Conservation (phyloP, 2,113 vertebrate genomes). For the Xenopus borealis region DNA sequence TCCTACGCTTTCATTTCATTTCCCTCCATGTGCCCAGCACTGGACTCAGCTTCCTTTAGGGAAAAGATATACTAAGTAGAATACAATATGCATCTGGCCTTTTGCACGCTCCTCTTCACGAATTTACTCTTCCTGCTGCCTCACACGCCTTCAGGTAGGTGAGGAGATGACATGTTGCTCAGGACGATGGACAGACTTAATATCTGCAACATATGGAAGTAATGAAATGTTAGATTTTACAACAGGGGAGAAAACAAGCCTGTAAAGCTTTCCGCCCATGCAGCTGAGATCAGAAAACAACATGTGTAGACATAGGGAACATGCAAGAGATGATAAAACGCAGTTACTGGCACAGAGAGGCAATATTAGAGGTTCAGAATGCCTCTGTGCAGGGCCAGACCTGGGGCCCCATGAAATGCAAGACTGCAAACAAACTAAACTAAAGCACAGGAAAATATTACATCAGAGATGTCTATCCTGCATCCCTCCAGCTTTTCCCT, state of each 20-base stretch:
- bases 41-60: background rate
- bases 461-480: no score
- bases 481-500: no score
- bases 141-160: conserved; percentile 27
- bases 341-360: no score
- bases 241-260: background rate
- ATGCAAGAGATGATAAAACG: background rate
- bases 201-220: background rate
- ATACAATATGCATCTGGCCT: background rate
- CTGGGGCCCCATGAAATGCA: no score
- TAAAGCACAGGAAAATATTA: no score
- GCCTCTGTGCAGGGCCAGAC: background rate
- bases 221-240: background rate
- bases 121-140: conserved; percentile 11
- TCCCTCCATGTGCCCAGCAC: background rate
- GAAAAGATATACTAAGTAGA: background rate
- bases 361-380: background rate
- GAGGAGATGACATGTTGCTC: background rate
- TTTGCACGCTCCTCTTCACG: background rate
- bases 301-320: background rate
- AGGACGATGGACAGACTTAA: background rate
- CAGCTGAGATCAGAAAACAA: background rate
- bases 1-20: background rate
- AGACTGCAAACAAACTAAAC: no score
- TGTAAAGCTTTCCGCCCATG: background rate